Evolutionary conservation across 2,113 vertebrate genomes (phyloP), one percentile per base, ranked within the genome.

Genomic region (Myanophis thanlyinensis): DNA sequence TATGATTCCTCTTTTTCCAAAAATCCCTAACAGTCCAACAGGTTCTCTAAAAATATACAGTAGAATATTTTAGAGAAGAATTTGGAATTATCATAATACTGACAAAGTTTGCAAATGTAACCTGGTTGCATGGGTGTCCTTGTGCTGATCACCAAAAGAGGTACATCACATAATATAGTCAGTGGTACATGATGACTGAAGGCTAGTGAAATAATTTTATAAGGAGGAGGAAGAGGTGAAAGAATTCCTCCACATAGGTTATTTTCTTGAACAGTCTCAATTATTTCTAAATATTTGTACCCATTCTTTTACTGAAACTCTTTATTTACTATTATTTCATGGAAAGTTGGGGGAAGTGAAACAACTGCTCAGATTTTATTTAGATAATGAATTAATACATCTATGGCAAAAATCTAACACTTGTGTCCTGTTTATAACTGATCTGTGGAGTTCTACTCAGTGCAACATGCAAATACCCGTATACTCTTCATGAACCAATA

Each of bases 271-370:
- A 89, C 22, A 54, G n/a, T 23, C 25, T 51, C 46, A 56, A 51
- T 18, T 89, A 47, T 89, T 92, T 85, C 80, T 22, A 49, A 46
- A 49, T 47, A 48, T 85, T 53, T 62, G 73, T 88, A 92, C 4
- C 73, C 88, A 73, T 23, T 13, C 13, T 92, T 92, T 49, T 85
- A 44, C 67, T 67, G 85, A 48, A 73, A 87, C 15, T 27, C 91
- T 91, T 91, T 53, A 46, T 40, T 59, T 85, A 62, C 56, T 84
- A 52, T 54, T 56, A 85, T 85, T 89, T 89, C 88, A 92, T 73
- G 46, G 47, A 51, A n/a, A 22, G n/a, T n/a, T 23, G 49, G 23
- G 2, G 11, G 4, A 27, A 25, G 22, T 80, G 46, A 93, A 46
- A 62, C 47, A 91, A 85, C 2, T n/a, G 27, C 56, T 53, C 89